phyloP scores from a whole-genome alignment of 1,140 invertebrate genomes.

The Diploscapter pachys region DNA sequence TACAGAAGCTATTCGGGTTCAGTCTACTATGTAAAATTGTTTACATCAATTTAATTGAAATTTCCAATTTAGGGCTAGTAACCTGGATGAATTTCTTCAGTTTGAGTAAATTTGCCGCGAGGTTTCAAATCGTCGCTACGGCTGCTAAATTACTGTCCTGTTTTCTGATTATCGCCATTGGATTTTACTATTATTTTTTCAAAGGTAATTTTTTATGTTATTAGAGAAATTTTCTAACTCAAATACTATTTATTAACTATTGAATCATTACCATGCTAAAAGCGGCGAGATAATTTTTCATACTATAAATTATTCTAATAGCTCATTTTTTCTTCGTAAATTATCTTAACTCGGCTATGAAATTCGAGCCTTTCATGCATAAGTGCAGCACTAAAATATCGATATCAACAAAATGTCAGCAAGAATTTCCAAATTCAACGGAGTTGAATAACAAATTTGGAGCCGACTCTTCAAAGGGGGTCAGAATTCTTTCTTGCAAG shows the following conservation, averaged over 20 bases:
- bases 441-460: too few species aligned
- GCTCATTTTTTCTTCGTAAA: too few species aligned
- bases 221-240: background rate
- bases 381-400: too few species aligned
- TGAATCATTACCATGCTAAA: background rate
- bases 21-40: constrained; percentile 52
- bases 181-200: constrained; percentile 53
- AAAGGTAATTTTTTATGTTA: constrained; percentile 42
- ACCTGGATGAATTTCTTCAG: constrained; percentile 59
- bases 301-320: too few species aligned
- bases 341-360: too few species aligned
- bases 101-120: constrained; percentile 52
- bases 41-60: constrained; percentile 10
- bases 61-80: constrained; percentile 46
- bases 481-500: too few species aligned
- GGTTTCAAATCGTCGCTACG: constrained; percentile 57
- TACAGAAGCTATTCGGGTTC: constrained; percentile 56
- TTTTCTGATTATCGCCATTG: constrained; percentile 52
- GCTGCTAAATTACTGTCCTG: constrained; percentile 53
- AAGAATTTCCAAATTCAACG: too few species aligned
- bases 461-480: too few species aligned
- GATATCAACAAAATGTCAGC: too few species aligned
- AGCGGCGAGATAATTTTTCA: too few species aligned
- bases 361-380: too few species aligned
- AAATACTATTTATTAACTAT: background rate